These are phyloP conservation scores for Micrasema minimum DNA, from an alignment of 1,140 invertebrate genomes.

Conservation along the genomic window DNA sequence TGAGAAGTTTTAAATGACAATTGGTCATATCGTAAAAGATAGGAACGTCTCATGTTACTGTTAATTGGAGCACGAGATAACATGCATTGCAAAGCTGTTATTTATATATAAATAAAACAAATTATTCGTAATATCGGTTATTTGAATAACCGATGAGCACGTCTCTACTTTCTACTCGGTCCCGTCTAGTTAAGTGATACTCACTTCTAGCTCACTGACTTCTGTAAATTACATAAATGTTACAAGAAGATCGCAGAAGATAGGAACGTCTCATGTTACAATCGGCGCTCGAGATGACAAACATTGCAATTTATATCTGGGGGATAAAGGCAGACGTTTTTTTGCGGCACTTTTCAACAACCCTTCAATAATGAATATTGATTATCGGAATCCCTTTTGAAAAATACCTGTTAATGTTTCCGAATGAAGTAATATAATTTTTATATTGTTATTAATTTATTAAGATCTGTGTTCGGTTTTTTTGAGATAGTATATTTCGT, in stretches of 20 bases:
- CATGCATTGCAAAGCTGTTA: constrained; percentile 15
- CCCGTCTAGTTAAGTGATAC: not conserved
- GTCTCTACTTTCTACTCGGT: not conserved
- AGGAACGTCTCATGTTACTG: constrained; percentile 5
- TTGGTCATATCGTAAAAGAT: constrained; percentile 23
- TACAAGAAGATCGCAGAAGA: constrained; percentile 15
- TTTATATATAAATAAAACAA: too few relatives aligned
- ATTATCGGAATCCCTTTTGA: too few relatives aligned
- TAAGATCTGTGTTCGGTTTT: not conserved
- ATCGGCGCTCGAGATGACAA: constrained; percentile 14
- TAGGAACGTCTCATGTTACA: constrained; percentile 8
- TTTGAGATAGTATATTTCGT: not conserved
- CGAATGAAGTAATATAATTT: not conserved
- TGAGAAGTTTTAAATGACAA: too few relatives aligned
- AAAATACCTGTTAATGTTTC: not conserved
- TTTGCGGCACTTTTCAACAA: too few relatives aligned
- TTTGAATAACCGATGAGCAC: too few relatives aligned
- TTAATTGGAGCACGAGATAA: constrained; percentile 1
- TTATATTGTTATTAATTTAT: not conserved
- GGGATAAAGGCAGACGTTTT: not conserved
- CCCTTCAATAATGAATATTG: too few relatives aligned
- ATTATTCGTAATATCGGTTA: too few relatives aligned
- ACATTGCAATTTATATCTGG: constrained; percentile 13
- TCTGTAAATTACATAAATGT: constrained; percentile 38
- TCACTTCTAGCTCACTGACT: constrained; percentile 31